Base-by-base conservation (phyloP, 1,140 invertebrate species). In the Drosophila truncata region DNA sequence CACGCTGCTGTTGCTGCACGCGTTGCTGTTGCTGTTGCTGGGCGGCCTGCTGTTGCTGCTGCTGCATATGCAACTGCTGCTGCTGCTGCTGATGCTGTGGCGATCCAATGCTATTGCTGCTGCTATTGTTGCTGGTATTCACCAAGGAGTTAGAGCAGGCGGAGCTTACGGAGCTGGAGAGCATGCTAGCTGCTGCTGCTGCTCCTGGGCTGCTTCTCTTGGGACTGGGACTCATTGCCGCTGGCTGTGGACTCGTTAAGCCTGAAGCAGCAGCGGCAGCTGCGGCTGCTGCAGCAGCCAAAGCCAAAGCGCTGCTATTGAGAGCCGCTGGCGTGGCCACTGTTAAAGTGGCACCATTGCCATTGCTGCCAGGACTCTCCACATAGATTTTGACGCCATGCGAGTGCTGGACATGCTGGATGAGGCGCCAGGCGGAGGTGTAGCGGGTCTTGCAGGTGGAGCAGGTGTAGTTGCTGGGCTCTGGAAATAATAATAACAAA, bases 371-470 rank as follows among this genome's bases (percentile, higher is more conserved):
- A 1, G 78, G 54, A n/a, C 81, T 33, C 60, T 97, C 96, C 29
- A 97, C 95, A 93, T 98, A 99, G 78, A 99, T 97, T 92, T 98
- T 97, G 66, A 99, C 96, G 20, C 98, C 98, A 92, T 99, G 98
- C 50, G 96, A 95, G 77, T 96, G 97, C 93, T 99, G 98, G 18
- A 97, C 98, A 92, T 99, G 98, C 92, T 99, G 98, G 13, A 99
- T 95, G 71, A 99, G 94, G 47, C 96, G 95, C 98, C 98, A 99
- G 0, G 98, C 98, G 25, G 98, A 98, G 78, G 96, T 95, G 57
- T 97, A 95, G 44, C 97, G 95, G 58, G 96, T 96, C 79, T 98
- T 98, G 94, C 98, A 99, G 35, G 98, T 98, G 18, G 96, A 98
- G 93, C 98, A 99, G 42, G 98, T 96, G 92, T 98, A 97, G 94